These are phyloP conservation scores for roundworm (Caenorhabditis elegans) DNA, from an alignment of 1,140 invertebrate genomes.

Conservation along the genomic window WBcel235 BX284603.4:5998501-5999000, in stretches of 20 bases:
- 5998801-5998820: conserved; percentile 5
- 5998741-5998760: conserved; percentile 6
- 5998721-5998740: neutral
- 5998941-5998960: neutral
- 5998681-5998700: neutral
- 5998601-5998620: too few relatives aligned
- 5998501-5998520: too few relatives aligned
- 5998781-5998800: neutral
- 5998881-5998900: conserved; percentile 6
- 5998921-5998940: neutral
- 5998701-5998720: conserved; percentile 23
- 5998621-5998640: too few relatives aligned
- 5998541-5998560: too few relatives aligned
- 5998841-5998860: neutral
- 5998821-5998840: conserved; percentile 30
- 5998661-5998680: neutral
- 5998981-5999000: too few relatives aligned
- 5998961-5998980: too few relatives aligned
- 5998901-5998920: neutral
- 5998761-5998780: neutral
- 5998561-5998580: too few relatives aligned
- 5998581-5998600: too few relatives aligned
- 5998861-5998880: neutral
- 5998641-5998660: too few relatives aligned
- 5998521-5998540: neutral